Evolutionary conservation across 2,797 vertebrate species (phyloP), one percentile per base, ranked within the genome.

Genomic region (Hippocampus kuda): DNA sequence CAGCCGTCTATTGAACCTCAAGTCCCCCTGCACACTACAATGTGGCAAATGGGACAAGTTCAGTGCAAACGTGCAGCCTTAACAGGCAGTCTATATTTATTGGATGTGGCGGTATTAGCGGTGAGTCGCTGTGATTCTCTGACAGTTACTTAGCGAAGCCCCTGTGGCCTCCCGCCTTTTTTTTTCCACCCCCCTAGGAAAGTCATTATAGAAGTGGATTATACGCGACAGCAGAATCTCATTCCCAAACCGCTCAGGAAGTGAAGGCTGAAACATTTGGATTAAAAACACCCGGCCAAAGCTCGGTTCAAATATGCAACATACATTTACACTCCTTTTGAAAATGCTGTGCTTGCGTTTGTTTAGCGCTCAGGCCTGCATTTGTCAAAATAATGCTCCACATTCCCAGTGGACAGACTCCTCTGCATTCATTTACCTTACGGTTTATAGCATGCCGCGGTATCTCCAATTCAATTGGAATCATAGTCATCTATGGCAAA

Each of bases 171-270:
- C 71, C 54, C 70, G 77, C 77, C 68, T 81, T 85, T 82, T 79
- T 76, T 48, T 48, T 16, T 4, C 34, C 16, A 72, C 71, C 59
- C 80, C 79, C 78, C 79, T 60, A 79, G 80, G 66, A 53, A 81
- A 86, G 83, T 84, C 85, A 85, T 86, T 86, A 88, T 75, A 77
- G 77, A 83, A 83, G 81, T 83, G 86, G 85, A 86, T 88, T 86
- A 86, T 77, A 85, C 79, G 77, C 20, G 54, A 84, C 83, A 80
- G 81, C 77, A 77, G 71, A 85, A 84, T 84, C 85, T 84, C 77
- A 82, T 83, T 84, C 82, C 77, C 73, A 72, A 81, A 80, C 70
- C 80, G 81, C 83, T 79, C 74, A 74, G 77, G 82, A 79, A 68
- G 10, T 4, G 62, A 68, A 24, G 64, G 68, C 68, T 66, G 74